Conservation (phyloP, 1,140 invertebrate species). For the Oedothorax gibbosus region DNA sequence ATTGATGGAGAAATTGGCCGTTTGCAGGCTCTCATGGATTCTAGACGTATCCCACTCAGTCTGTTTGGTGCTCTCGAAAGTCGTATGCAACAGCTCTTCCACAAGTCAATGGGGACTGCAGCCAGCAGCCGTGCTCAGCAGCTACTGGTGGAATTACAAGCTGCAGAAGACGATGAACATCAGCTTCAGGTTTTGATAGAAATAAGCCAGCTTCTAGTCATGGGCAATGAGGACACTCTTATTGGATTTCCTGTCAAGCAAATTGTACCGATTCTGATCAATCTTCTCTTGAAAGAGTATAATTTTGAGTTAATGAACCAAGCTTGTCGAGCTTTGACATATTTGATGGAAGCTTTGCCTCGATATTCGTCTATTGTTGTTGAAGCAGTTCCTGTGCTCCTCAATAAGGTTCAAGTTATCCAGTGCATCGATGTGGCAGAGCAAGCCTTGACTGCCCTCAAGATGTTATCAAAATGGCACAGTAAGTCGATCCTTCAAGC, state of each 20-base stretch:
- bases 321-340: slow-evolving; percentile 96
- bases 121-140: slow-evolving; percentile 84
- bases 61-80: slow-evolving; percentile 94
- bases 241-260: slow-evolving; percentile 98
- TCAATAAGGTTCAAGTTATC: slow-evolving; percentile 95
- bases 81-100: slow-evolving; percentile 96
- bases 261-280: slow-evolving; percentile 95
- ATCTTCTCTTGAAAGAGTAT: slow-evolving; percentile 89
- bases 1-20: slow-evolving; percentile 69
- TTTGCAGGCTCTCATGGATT: slow-evolving; percentile 80
- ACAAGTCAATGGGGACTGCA: slow-evolving; percentile 85
- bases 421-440: slow-evolving; percentile 99
- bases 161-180: slow-evolving; percentile 93
- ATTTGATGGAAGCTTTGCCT: slow-evolving; percentile 99
- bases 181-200: slow-evolving; percentile 97
- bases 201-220: slow-evolving; percentile 98
- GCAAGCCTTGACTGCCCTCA: slow-evolving; percentile 94
- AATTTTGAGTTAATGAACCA: slow-evolving; percentile 99
- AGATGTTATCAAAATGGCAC: slow-evolving; percentile 94
- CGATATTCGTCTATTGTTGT: slow-evolving; percentile 96
- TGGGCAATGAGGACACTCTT: slow-evolving; percentile 99
- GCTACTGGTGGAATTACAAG: slow-evolving; percentile 90
- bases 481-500: slow-evolving; percentile 96
- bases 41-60: slow-evolving; percentile 92
- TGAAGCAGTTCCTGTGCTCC: slow-evolving; percentile 94